Evolutionary conservation across 1,140 invertebrate species (phyloP).

Genomic region (Drosophila gunungcola): DNA sequence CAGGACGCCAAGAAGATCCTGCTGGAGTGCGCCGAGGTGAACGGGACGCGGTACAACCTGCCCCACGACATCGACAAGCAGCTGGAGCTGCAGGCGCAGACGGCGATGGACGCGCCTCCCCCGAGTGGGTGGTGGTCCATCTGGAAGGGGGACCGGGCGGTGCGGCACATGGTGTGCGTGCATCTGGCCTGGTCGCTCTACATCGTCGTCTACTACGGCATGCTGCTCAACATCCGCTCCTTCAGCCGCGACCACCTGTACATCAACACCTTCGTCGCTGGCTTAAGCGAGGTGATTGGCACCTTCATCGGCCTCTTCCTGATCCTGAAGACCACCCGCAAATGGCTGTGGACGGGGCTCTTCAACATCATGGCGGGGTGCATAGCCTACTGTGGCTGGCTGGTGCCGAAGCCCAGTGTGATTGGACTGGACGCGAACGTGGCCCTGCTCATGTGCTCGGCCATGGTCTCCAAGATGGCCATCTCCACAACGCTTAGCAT

Average conservation of each 20-base stretch:
- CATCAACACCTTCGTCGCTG: constrained; percentile 82
- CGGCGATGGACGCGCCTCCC: constrained; percentile 76
- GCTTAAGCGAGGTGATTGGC: constrained; percentile 83
- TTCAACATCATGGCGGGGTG: constrained; percentile 80
- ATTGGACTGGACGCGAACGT: constrained; percentile 71
- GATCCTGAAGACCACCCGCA: constrained; percentile 75
- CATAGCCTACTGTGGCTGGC: constrained; percentile 79
- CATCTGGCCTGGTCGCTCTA: constrained; percentile 83
- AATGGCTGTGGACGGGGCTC: constrained; percentile 80
- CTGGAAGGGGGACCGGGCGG: constrained; percentile 76
- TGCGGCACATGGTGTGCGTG: constrained; percentile 78
- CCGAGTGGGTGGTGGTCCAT: constrained; percentile 81
- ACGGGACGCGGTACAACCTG: constrained; percentile 83
- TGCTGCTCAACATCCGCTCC: constrained; percentile 84
- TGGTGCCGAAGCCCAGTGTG: constrained; percentile 67
- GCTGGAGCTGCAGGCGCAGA: constrained; percentile 81
- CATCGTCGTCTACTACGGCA: constrained; percentile 85
- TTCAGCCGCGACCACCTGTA: constrained; percentile 84
- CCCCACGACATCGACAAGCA: constrained; percentile 83
- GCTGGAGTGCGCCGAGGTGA: constrained; percentile 88
- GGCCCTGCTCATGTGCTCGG: constrained; percentile 75
- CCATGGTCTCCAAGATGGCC: constrained; percentile 83
- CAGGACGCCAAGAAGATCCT: constrained; percentile 90
- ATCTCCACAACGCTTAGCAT: constrained; percentile 81
- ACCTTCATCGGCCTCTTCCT: constrained; percentile 83